Evolutionary conservation across 2,797 vertebrate species (phyloP), one percentile per base, ranked within the genome.

Genomic region (Cyprinella venusta): DNA sequence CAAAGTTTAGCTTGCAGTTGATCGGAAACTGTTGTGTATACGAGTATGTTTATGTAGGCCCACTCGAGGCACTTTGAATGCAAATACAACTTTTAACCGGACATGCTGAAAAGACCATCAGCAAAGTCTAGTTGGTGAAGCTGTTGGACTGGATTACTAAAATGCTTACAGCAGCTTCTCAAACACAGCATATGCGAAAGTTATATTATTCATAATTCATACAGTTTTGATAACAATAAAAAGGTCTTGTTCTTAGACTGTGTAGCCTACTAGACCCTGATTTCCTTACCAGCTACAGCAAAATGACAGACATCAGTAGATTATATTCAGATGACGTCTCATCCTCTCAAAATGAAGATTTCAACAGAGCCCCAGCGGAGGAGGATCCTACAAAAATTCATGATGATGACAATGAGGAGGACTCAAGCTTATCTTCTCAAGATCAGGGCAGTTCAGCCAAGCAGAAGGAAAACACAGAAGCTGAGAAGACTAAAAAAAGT

Each of bases 271-370:
- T 30, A 61, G 54, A 59, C 8, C 24, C 8, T 48, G 12, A 40
- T 64, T 64, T 75, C n/a, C n/a, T 42, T 24, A 68, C n/a, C 33
- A 76, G 38, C 36, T 21, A 30, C 64, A 36, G 15, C 84, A 89
- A 77, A 70, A 93, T 94, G 93, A 91, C 87, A 67, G 87, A 79
- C 83, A 87, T 79, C 83, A 89, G 82, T 45, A 86, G 80, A 69
- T 75, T 68, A 63, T 83, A 84, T 70, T 75, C 79, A 38, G 88
- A 42, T 81, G 82, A 56, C 0, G 50, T 26, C 40, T 84, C 86
- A 75, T 89, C 90, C 38, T 82, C 89, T 69, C 79, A 56, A 86
- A 85, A 84, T 88, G 71, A 81, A 89, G 67, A 80, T 82, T 89
- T 79, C 18, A 45, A 36, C 80, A 71, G 13, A 9, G 30, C 21